phyloP scores from a whole-genome alignment of 2,797 vertebrate species.

The Leontocebus nigricollis region DNA sequence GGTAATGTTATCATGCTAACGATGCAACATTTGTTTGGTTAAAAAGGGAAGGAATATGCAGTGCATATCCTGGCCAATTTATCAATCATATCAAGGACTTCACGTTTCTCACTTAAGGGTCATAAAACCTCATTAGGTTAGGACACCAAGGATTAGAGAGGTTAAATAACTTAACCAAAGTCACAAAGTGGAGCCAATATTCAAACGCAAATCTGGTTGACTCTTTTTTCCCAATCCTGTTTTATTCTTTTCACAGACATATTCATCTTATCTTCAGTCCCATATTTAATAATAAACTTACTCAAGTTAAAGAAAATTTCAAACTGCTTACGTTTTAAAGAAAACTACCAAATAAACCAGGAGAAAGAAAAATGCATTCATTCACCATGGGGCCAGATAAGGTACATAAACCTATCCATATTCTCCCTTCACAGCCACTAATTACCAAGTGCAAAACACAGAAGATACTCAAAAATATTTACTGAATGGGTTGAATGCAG shows the following conservation, averaged over 20 bases:
- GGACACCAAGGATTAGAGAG: neutral
- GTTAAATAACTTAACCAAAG: neutral
- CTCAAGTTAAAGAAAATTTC: neutral
- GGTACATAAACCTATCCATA: too few relatives aligned
- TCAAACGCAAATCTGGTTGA: neutral
- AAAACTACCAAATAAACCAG: neutral
- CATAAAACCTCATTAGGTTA: neutral
- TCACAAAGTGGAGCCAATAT: neutral
- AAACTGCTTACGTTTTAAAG: neutral
- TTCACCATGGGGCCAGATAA: neutral
- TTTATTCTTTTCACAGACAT: neutral
- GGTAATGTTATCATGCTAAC: neutral
- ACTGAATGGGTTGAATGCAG: neutral
- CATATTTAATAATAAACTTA: neutral
- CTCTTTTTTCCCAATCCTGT: neutral
- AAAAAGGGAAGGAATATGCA: neutral
- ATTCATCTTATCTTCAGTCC: neutral
- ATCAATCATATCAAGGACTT: neutral
- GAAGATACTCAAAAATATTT: neutral
- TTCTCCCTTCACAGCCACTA: neutral
- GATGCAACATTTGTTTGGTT: neutral
- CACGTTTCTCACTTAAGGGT: neutral
- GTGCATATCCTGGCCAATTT: too few relatives aligned
- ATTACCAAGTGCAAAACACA: neutral
- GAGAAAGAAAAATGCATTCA: neutral